Evolutionary conservation across 2,888 invertebrate species (phyloP), one percentile per base, ranked within the genome.

Genomic region (Deroplatys truncata): DNA sequence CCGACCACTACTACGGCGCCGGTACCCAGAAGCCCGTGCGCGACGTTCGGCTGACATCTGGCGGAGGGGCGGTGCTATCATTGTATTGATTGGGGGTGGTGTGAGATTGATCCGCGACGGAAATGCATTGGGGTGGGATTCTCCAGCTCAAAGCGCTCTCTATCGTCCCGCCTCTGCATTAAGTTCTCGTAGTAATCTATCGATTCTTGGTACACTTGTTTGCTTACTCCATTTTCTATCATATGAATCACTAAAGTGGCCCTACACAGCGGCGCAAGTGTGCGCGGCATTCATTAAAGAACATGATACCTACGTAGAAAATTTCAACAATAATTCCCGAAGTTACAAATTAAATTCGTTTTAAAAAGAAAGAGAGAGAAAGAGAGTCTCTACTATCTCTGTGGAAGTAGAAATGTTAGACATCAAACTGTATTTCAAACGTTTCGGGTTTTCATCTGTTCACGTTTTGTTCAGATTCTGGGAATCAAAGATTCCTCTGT

Each of bases 61-160:
- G 35, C 87, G 15, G n/a, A 25, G 82, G 82, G 28, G 43, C 28
- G 84, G 35, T n/a, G 84, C 84, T n/a, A 25, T 31, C 43, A 28
- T n/a, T 84, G 72, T 90, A 88, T 88, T 86, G 90, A 88, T 90
- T 88, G 90, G 72, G 82, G 49, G 56, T 25, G 56, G 56, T 20
- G 56, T 72, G 56, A 72, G 56, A 72, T 72, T 72, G 56, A 72
- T 72, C 56, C 20, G 20, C 43, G 56, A 72, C 20, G 56, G 56
- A 72, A 72, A 25, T 72, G 56, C 56, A 72, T 72, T 25, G 56
- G 56, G 16, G 56, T 72, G 56, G 56, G 56, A 20, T 25, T 72
- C 56, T 25, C 20, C 56, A 72, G 5, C 56, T 20, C 25, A 20
- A 16, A 72, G 56, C 56, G 56, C 56, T 72, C 56, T 72, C 56